Percentiles rank a stretch among this genome's conserved stretches.
These are phyloP conservation scores for Temnothorax curvispinosus DNA, from an alignment of 1,140 invertebrate genomes.

Conservation along the genomic window DNA sequence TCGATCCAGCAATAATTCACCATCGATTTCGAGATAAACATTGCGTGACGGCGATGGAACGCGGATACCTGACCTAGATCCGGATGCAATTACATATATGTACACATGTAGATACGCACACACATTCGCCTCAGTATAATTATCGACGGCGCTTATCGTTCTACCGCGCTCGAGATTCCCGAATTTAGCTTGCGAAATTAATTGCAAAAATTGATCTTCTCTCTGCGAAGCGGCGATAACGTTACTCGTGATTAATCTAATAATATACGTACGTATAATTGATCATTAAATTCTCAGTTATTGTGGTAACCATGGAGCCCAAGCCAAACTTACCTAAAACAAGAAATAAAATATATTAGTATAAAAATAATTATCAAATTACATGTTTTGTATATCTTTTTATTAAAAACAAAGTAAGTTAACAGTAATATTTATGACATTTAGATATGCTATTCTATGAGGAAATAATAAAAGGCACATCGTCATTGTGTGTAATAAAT, in stretches of 20 bases:
- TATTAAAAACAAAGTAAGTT: neutral
- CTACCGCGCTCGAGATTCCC: constrained; percentile 45
- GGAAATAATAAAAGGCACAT: constrained; percentile 4
- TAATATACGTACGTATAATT: constrained; percentile 40
- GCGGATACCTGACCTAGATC: constrained; percentile 58
- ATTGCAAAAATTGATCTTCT: constrained; percentile 59
- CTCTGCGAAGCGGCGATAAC: constrained; percentile 11
- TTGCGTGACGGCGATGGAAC: constrained; percentile 58
- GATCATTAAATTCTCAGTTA: constrained; percentile 1
- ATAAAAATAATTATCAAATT: neutral
- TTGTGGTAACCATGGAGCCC: neutral
- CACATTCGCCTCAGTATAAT: constrained; percentile 34
- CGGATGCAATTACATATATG: constrained; percentile 51
- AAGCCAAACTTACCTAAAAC: constrained; percentile 40
- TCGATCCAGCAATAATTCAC: constrained; percentile 55
- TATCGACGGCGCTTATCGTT: constrained; percentile 54
- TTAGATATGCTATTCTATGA: neutral
- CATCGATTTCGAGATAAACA: constrained; percentile 62
- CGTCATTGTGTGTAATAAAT: neutral
- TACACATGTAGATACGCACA: constrained; percentile 42
- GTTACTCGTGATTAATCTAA: constrained; percentile 52
- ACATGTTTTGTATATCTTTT: neutral
- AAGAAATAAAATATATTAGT: constrained; percentile 4
- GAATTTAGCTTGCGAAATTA: constrained; percentile 58
- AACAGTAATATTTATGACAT: neutral